phyloP scores from a whole-genome alignment of 2,888 invertebrate species.

The Furcula furcula region DNA sequence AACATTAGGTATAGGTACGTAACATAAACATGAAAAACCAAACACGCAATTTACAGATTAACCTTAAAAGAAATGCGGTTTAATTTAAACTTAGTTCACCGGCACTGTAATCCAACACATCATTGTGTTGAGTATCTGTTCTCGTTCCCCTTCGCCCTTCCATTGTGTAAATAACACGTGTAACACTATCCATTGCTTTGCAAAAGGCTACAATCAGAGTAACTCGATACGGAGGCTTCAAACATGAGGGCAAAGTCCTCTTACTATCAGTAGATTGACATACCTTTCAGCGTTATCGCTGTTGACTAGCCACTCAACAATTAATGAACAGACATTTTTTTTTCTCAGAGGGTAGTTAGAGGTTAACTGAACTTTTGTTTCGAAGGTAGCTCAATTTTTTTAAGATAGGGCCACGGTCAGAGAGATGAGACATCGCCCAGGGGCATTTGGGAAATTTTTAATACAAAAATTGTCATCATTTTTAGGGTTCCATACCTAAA shows the following conservation, averaged over 20 bases:
- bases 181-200: constrained; percentile 24
- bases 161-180: constrained; percentile 15
- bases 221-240: constrained; percentile 11
- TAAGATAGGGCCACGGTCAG: background rate
- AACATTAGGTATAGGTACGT: no score
- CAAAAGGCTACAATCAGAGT: constrained; percentile 12
- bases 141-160: constrained; percentile 11
- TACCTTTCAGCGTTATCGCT: no score
- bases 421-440: background rate
- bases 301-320: no score
- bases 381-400: background rate
- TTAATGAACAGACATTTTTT: no score
- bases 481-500: no score
- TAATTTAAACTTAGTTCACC: background rate
- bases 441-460: no score
- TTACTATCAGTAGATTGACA: no score
- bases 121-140: constrained; percentile 14
- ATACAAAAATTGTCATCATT: no score
- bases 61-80: no score
- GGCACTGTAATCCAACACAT: constrained; percentile 12
- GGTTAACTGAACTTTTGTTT: background rate
- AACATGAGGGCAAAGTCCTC: constrained; percentile 17
- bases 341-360: constrained; percentile 1
- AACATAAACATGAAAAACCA: no score
- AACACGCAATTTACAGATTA: no score